phyloP scores from a whole-genome alignment of 2,113 vertebrate species.

The Arizona elegans region DNA sequence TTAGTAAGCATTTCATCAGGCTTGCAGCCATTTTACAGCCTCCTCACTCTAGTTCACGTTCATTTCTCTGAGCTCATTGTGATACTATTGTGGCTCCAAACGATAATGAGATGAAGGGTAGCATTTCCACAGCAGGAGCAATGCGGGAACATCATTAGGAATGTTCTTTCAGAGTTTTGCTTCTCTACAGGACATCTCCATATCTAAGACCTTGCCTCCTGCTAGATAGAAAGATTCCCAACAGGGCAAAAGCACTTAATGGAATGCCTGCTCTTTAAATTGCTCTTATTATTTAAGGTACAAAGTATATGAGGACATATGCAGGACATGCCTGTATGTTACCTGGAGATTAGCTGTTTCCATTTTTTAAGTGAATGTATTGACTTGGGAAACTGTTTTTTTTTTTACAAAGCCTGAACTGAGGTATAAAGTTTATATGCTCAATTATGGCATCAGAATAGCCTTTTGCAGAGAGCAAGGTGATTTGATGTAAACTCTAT shows the following conservation, averaged over 20 bases:
- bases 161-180: slow-evolving; percentile 66
- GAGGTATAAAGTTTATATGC: slow-evolving; percentile 30
- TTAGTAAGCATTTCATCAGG: slow-evolving; percentile 60
- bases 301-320: slow-evolving; percentile 32
- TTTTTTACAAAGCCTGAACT: slow-evolving; percentile 3
- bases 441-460: slow-evolving; percentile 8
- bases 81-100: slow-evolving; percentile 67
- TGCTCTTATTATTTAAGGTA: slow-evolving; percentile 63
- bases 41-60: slow-evolving; percentile 51
- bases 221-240: slow-evolving; percentile 58
- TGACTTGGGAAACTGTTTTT: slow-evolving; percentile 24
- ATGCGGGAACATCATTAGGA: slow-evolving; percentile 69
- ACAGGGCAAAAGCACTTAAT: slow-evolving; percentile 67
- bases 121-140: slow-evolving; percentile 68
- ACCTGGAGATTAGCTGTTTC: slow-evolving; percentile 30
- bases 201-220: slow-evolving; percentile 65
- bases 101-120: slow-evolving; percentile 70
- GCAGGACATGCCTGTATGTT: slow-evolving; percentile 37
- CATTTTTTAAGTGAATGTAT: slow-evolving; percentile 34
- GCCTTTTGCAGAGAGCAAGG: slow-evolving; percentile 8
- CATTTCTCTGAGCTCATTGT: slow-evolving; percentile 64
- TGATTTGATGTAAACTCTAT: background rate
- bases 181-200: slow-evolving; percentile 64
- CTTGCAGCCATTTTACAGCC: slow-evolving; percentile 59
- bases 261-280: slow-evolving; percentile 66